phyloP scores from a whole-genome alignment of 1,140 invertebrate genomes.

The Ceratosolen fusciceps region DNA sequence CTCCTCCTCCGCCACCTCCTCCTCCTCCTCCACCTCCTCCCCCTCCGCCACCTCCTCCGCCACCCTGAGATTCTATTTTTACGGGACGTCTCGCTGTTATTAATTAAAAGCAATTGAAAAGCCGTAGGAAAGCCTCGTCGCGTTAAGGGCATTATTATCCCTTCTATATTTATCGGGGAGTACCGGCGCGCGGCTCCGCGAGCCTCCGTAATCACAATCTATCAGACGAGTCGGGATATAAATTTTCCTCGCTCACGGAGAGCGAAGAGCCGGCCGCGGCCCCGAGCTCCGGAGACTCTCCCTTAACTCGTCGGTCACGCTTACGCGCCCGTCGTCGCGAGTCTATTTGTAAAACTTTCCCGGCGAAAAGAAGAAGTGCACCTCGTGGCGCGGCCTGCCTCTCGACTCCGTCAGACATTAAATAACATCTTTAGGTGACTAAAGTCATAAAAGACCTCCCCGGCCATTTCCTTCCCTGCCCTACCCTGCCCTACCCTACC shows the following conservation, averaged over 20 bases:
- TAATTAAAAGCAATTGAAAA: not conserved
- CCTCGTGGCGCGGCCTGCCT: not conserved
- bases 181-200: not conserved
- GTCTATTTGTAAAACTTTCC: conserved; percentile 28
- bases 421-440: conserved; percentile 17
- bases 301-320: conserved; percentile 5
- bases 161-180: not conserved
- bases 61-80: not conserved
- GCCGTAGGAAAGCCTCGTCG: not conserved
- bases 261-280: not conserved
- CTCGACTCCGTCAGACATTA: not conserved
- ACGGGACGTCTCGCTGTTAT: not conserved
- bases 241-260: not conserved
- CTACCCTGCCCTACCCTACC: not conserved
- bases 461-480: too few species aligned
- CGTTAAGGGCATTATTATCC: not conserved
- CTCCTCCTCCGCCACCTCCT: too few species aligned
- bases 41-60: not conserved
- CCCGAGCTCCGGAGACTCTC: not conserved
- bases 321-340: not conserved
- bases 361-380: not conserved
- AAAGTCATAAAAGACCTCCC: not conserved
- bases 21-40: too few species aligned
- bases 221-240: conserved; percentile 28
- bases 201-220: conserved; percentile 13